Conservation (phyloP, 2,797 vertebrate genomes). For the Tragelaphus oryx region DNA sequence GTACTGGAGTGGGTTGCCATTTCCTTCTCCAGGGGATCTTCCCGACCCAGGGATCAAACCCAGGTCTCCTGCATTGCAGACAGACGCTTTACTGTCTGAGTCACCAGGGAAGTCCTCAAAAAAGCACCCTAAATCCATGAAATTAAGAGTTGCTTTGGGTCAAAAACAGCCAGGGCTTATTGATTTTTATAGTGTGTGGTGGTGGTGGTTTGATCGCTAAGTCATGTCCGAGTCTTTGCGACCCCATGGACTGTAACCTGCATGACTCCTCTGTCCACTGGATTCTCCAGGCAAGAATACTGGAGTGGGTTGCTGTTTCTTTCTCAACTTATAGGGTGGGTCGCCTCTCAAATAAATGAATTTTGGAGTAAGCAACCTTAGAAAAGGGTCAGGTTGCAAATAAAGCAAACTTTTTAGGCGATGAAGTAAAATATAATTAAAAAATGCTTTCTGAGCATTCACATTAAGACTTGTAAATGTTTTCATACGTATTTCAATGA, state of each 20-base stretch:
- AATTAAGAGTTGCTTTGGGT: not conserved
- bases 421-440: not conserved
- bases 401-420: not conserved
- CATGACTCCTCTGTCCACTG: not conserved
- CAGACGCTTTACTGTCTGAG: no score
- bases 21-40: no score
- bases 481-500: not conserved
- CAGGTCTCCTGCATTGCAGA: no score
- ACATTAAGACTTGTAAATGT: not conserved
- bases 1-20: no score
- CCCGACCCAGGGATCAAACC: no score
- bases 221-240: not conserved
- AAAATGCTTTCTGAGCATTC: not conserved
- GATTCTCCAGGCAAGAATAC: not conserved
- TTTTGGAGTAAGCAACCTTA: not conserved
- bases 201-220: not conserved
- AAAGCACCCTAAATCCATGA: not conserved
- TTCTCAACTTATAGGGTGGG: not conserved
- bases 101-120: not conserved
- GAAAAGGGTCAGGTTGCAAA: not conserved
- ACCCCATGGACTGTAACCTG: not conserved
- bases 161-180: not conserved
- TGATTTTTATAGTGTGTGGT: slow-evolving; percentile 37
- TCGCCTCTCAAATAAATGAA: slow-evolving; percentile 4
- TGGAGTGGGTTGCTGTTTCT: not conserved